Evolutionary conservation across 2,797 vertebrate genomes (phyloP), one percentile per base, ranked within the genome.

Genomic region (Uromys caudimaculatus): DNA sequence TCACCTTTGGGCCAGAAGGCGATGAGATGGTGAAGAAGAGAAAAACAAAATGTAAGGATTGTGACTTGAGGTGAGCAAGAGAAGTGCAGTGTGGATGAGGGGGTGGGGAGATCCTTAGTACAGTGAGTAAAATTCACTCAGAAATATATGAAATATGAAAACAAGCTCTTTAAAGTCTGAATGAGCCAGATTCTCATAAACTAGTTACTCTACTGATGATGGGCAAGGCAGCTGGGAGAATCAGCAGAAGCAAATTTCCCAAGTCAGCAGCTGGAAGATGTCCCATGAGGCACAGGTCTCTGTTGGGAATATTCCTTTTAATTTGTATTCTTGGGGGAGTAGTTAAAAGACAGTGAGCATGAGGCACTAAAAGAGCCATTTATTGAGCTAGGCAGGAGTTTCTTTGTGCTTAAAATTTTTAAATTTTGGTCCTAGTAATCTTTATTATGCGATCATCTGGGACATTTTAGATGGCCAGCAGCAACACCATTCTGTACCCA

Each of bases 101-200:
- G 69, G 19, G 38, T n/a, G 35, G 67, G n/a, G 29, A 16, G 19
- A 10, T 71, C 69, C n/a, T 71, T 38, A 8, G 3, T 38, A 71
- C n/a, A 38, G 21, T 71, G 69, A 71, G n/a, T 47, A 91, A 96
- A 94, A 82, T 78, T 87, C 14, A 23, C 87, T 84, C 32, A 29
- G 58, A 95, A 88, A 69, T 32, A 64, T 8, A 71, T 35, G 47
- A 78, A 90, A 89, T 62, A 89, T 47, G 27, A 94, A 91, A 93
- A 89, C 52, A 94, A 86, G 79, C 24, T 91, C 38, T 27, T 86
- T 38, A 73, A 79, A 91, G 24, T 38, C 35, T 41, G 41, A 96
- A 35, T 69, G 81, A 71, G 8, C 19, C 11, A 52, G 6, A 50
- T 84, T 50, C 58, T 91, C 19, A 21, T 23, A 85, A 50, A 84